phyloP scores from a whole-genome alignment of 2,888 invertebrate species.

The Abrostola tripartita region DNA sequence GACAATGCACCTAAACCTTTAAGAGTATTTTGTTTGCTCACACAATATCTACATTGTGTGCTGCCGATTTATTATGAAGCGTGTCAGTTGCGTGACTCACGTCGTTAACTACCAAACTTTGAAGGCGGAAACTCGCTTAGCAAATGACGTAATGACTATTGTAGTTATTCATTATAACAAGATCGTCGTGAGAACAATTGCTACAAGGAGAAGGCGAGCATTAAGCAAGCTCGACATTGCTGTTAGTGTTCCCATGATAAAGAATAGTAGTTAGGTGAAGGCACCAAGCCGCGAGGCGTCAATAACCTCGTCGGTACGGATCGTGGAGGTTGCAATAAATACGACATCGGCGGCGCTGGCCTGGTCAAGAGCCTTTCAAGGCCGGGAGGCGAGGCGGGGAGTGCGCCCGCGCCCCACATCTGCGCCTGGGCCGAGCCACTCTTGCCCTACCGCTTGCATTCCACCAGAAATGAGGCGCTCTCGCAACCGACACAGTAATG shows the following conservation, averaged over 20 bases:
- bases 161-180: slow-evolving; percentile 84
- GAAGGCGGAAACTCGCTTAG: slow-evolving; percentile 85
- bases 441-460: slow-evolving; percentile 79
- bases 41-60: slow-evolving; percentile 60
- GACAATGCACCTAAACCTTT: slow-evolving; percentile 66
- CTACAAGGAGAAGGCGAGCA: slow-evolving; percentile 81
- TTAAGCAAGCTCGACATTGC: slow-evolving; percentile 67
- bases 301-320: slow-evolving; percentile 87
- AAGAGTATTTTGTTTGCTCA: slow-evolving; percentile 56
- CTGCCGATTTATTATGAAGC: slow-evolving; percentile 76
- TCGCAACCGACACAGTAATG: slow-evolving; percentile 51
- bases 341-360: slow-evolving; percentile 84
- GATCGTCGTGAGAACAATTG: slow-evolving; percentile 85
- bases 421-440: slow-evolving; percentile 75
- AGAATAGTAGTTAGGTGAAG: slow-evolving; percentile 72
- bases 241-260: slow-evolving; percentile 75
- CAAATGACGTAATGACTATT: slow-evolving; percentile 86
- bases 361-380: slow-evolving; percentile 89
- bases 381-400: slow-evolving; percentile 86
- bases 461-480: slow-evolving; percentile 70
- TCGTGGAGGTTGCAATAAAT: slow-evolving; percentile 88
- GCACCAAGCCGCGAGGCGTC: slow-evolving; percentile 76
- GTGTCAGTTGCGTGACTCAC: slow-evolving; percentile 84
- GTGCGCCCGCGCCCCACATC: slow-evolving; percentile 81
- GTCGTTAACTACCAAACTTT: slow-evolving; percentile 82